These are phyloP conservation scores for Neodiprion pinetum DNA, from an alignment of 1,140 invertebrate species.

Conservation along the genomic window DNA sequence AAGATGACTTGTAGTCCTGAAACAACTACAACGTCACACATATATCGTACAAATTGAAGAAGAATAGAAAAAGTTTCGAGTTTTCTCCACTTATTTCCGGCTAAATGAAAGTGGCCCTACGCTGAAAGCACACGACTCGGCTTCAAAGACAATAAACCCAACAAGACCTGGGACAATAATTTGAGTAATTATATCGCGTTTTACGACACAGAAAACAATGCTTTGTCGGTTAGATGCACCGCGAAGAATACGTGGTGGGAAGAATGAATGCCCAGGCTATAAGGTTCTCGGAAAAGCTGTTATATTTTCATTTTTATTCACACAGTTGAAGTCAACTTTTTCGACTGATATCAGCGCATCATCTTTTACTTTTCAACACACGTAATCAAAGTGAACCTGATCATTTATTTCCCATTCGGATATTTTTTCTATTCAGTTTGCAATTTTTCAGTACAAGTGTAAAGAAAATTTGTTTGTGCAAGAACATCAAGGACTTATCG, in stretches of 20 bases:
- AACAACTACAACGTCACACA: no score
- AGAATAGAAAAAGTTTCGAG: conserved; percentile 35
- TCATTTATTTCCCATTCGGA: no score
- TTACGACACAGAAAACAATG: not conserved
- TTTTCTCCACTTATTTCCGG: conserved; percentile 52
- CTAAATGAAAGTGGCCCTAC: conserved; percentile 23
- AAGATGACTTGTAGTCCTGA: not conserved
- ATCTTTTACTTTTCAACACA: no score
- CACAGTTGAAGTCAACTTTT: not conserved
- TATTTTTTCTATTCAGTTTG: no score
- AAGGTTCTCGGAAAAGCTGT: not conserved
- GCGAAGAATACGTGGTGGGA: conserved; percentile 2
- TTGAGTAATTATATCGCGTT: not conserved
- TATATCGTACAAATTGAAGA: not conserved
- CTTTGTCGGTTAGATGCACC: not conserved
- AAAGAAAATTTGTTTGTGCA: no score
- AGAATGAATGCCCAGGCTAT: not conserved
- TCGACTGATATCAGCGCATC: not conserved
- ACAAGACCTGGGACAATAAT: not conserved
- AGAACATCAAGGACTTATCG: no score
- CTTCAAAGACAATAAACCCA: not conserved
- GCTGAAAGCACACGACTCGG: conserved; percentile 30
- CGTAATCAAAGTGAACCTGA: no score
- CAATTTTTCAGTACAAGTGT: no score
- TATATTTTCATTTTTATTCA: not conserved